Evolutionary conservation across 2,888 invertebrate species (phyloP).

Genomic region (Antheraea assamensis): DNA sequence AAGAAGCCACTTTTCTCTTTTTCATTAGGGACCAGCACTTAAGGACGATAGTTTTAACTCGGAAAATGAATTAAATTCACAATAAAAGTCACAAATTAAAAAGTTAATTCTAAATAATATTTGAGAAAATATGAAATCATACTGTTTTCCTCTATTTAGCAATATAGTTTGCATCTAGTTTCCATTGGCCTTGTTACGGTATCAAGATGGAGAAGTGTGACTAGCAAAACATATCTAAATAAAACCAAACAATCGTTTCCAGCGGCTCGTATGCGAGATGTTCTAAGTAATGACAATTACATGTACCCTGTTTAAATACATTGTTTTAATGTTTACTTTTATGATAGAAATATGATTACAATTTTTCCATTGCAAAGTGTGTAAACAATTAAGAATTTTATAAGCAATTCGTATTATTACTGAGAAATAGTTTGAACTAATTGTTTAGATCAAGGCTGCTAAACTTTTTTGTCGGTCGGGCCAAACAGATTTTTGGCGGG

Average conservation of each 20-base stretch:
- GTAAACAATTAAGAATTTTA: background rate
- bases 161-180: background rate
- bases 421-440: too few species aligned
- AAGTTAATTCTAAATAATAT: too few species aligned
- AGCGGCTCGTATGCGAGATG: background rate
- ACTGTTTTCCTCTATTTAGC: background rate
- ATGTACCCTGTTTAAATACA: background rate
- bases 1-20: too few species aligned
- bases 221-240: background rate
- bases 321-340: background rate
- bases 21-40: too few species aligned
- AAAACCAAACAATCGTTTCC: background rate
- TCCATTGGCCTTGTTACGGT: background rate
- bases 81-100: too few species aligned
- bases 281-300: background rate
- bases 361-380: background rate
- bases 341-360: background rate
- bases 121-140: too few species aligned
- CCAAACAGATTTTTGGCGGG: too few species aligned
- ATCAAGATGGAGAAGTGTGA: background rate
- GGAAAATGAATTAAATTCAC: too few species aligned
- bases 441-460: too few species aligned
- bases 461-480: too few species aligned
- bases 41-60: too few species aligned
- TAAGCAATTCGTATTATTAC: too few species aligned